These are phyloP conservation scores for Turritopsis dohrnii DNA, from an alignment of 30 jellyfish, hydroid and myxozoan genomes.

Conservation along the genomic window DNA sequence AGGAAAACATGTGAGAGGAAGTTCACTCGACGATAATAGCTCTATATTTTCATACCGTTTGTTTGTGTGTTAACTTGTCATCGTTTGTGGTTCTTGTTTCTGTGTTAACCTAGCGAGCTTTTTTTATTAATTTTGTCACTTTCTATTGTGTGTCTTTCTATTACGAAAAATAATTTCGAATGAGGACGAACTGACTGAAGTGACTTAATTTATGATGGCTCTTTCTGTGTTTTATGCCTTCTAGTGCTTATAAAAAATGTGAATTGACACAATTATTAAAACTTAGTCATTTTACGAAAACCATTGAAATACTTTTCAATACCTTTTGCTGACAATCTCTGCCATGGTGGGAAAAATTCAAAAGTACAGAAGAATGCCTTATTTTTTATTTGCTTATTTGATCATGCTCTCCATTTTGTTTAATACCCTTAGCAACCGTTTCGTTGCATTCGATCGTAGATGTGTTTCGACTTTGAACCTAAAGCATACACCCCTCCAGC, in stretches of 20 bases:
- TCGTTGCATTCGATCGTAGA: too few relatives aligned
- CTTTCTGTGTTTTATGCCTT: too few relatives aligned
- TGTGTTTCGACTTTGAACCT: too few relatives aligned
- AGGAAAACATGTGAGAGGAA: neutral
- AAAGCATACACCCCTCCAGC: too few relatives aligned
- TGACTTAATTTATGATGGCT: neutral
- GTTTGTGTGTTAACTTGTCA: neutral
- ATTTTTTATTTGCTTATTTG: too few relatives aligned
- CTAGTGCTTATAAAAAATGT: too few relatives aligned
- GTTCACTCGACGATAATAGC: too few relatives aligned
- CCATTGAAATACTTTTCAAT: neutral
- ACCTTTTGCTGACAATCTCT: neutral
- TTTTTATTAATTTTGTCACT: neutral
- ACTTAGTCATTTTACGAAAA: neutral
- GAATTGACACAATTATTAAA: neutral
- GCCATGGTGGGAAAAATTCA: neutral
- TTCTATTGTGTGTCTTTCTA: neutral
- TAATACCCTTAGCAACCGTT: too few relatives aligned
- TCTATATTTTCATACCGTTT: neutral
- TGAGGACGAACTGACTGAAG: neutral
- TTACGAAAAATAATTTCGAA: too few relatives aligned
- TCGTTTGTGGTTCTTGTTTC: neutral
- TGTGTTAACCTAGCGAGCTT: neutral
- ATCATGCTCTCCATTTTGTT: too few relatives aligned
- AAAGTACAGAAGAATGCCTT: neutral